These are phyloP conservation scores for Zygothrica quintamaculata DNA, from an alignment of 2,888 invertebrate species.

Conservation along the genomic window DNA sequence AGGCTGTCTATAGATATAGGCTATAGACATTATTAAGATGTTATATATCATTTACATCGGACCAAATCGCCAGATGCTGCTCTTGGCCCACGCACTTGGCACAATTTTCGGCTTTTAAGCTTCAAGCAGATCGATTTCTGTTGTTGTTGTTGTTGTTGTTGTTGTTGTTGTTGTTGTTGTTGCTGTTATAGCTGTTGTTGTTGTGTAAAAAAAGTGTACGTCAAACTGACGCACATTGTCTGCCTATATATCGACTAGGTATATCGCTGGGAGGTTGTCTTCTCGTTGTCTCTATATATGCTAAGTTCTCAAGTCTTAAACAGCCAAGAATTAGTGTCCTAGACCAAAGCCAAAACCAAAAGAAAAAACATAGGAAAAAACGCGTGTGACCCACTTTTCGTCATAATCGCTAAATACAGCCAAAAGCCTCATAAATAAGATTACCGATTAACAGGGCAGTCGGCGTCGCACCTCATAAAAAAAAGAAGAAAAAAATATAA, in stretches of 20 bases:
- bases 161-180: not conserved
- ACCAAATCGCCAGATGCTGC: slow-evolving; percentile 8
- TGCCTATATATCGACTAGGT: not conserved
- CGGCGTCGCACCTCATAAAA: slow-evolving; percentile 32
- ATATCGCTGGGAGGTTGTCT: not conserved
- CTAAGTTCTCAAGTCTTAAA: not conserved
- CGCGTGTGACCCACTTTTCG: slow-evolving; percentile 67
- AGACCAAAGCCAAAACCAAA: too few species aligned
- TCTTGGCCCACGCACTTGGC: slow-evolving; percentile 52
- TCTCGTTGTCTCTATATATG: not conserved
- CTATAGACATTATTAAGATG: not conserved
- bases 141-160: not conserved
- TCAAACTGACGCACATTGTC: slow-evolving; percentile 43
- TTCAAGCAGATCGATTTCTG: slow-evolving; percentile 62
- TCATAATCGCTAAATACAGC: slow-evolving; percentile 31
- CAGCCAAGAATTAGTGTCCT: slow-evolving; percentile 32
- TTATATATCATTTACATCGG: slow-evolving; percentile 24
- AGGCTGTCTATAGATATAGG: not conserved
- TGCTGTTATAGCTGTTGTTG: not conserved
- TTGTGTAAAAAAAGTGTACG: slow-evolving; percentile 9
- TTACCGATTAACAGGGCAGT: slow-evolving; percentile 52
- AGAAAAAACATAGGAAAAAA: too few species aligned
- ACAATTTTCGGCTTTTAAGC: slow-evolving; percentile 27
- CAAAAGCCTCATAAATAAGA: slow-evolving; percentile 65
- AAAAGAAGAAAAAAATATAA: not conserved